phyloP scores from a whole-genome alignment of 1,140 invertebrate species.

The Drosophila obscura region DNA sequence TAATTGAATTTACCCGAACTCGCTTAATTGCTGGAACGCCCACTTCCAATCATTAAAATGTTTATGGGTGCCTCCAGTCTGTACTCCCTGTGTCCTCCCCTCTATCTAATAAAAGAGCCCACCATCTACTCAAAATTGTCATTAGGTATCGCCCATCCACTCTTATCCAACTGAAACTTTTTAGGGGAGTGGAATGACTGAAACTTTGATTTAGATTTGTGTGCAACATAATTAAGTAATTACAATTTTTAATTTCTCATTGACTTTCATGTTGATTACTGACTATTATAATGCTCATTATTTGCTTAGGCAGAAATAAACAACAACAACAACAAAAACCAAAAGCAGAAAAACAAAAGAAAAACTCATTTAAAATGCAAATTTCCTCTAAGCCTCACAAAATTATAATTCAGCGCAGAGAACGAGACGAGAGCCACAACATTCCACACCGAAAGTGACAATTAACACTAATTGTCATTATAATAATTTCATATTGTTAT shows the following conservation, averaged over 20 bases:
- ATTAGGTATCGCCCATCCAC: constrained; percentile 48
- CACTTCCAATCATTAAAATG: constrained; percentile 63
- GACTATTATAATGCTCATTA: constrained; percentile 47
- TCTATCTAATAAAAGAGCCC: constrained; percentile 45
- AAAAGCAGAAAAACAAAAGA: constrained; percentile 31
- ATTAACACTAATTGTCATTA: constrained; percentile 83
- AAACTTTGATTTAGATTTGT: constrained; percentile 58
- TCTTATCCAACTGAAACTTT: constrained; percentile 38
- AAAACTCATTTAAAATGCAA: constrained; percentile 78
- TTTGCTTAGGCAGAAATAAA: constrained; percentile 59
- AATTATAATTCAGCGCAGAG: constrained; percentile 59
- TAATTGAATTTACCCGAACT: constrained; percentile 52
- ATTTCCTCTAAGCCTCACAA: constrained; percentile 58
- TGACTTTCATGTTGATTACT: constrained; percentile 60
- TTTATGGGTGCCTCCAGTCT: constrained; percentile 34
- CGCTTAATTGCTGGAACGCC: constrained; percentile 50
- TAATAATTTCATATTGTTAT: constrained; percentile 78
- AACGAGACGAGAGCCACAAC: constrained; percentile 24
- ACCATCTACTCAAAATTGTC: constrained; percentile 68
- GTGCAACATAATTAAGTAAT: constrained; percentile 78
- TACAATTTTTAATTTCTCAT: constrained; percentile 65
- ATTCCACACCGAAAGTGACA: constrained; percentile 73
- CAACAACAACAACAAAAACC: constrained; percentile 31
- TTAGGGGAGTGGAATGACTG: constrained; percentile 45
- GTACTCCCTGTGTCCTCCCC: not conserved